phyloP scores from a whole-genome alignment of 2,113 vertebrate genomes.

The Brevimyrus niger region DNA sequence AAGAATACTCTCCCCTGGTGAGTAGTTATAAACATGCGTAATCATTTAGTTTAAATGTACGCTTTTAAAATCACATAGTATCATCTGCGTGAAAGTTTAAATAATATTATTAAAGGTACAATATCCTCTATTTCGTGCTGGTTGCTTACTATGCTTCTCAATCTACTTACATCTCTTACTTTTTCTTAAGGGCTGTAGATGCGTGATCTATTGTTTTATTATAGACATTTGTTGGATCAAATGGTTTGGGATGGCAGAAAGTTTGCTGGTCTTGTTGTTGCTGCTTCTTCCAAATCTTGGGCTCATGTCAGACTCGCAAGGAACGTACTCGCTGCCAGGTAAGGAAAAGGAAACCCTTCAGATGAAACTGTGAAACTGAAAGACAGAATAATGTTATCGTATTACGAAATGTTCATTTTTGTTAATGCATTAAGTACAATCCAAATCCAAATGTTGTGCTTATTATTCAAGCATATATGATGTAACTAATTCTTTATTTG shows the following conservation, averaged over 20 bases:
- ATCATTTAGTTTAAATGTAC: background rate
- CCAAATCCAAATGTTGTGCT: background rate
- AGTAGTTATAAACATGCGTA: background rate
- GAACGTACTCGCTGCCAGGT: background rate
- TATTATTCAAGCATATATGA: background rate
- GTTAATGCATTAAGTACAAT: background rate
- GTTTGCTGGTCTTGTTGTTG: constrained; percentile 1
- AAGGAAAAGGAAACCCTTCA: background rate
- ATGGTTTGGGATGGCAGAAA: constrained; percentile 11
- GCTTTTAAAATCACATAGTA: background rate
- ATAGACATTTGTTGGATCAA: background rate
- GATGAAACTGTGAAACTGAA: background rate
- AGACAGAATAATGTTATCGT: background rate
- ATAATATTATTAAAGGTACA: background rate
- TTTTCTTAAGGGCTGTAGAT: background rate
- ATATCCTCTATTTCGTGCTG: background rate
- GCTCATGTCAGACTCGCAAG: background rate
- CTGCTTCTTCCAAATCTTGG: constrained; percentile 12
- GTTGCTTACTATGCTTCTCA: background rate
- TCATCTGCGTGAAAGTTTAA: background rate
- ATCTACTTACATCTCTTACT: background rate
- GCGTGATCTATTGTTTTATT: background rate
- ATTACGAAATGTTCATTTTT: background rate
- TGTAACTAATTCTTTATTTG: constrained; percentile 27
- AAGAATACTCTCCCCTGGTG: background rate